phyloP scores from a whole-genome alignment of 2,797 vertebrate genomes.

The Poeciliopsis turneri region DNA sequence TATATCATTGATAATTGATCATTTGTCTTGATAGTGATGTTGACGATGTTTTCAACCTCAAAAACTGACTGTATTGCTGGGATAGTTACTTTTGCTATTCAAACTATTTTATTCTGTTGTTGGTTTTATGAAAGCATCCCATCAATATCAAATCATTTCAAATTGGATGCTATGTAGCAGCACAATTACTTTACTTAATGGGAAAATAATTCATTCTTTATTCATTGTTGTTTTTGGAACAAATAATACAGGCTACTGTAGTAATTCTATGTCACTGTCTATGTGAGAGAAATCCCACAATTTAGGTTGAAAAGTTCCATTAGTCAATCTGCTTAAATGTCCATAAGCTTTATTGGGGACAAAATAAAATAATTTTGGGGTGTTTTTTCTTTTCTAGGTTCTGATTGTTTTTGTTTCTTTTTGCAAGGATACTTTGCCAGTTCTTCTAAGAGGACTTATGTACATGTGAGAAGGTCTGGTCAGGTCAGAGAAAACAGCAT shows the following conservation, averaged over 20 bases:
- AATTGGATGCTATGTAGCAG: not conserved
- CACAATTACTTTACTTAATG: not conserved
- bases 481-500: constrained; percentile 53
- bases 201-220: not conserved
- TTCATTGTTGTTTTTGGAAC: not conserved
- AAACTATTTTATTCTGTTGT: not conserved
- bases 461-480: constrained; percentile 40
- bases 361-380: not conserved
- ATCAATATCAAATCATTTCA: not conserved
- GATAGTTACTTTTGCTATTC: not conserved
- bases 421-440: not conserved
- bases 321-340: not conserved
- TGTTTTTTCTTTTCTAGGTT: not conserved
- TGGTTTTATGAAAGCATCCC: not conserved
- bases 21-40: not conserved
- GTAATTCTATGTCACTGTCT: not conserved
- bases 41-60: not conserved
- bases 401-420: not conserved
- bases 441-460: constrained; percentile 14
- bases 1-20: not conserved
- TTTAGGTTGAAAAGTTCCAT: not conserved
- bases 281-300: not conserved
- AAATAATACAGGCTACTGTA: not conserved
- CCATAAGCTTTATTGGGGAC: not conserved
- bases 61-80: not conserved